These are phyloP conservation scores for Synergus japonicus DNA, from an alignment of 2,888 invertebrate species.

Conservation along the genomic window DNA sequence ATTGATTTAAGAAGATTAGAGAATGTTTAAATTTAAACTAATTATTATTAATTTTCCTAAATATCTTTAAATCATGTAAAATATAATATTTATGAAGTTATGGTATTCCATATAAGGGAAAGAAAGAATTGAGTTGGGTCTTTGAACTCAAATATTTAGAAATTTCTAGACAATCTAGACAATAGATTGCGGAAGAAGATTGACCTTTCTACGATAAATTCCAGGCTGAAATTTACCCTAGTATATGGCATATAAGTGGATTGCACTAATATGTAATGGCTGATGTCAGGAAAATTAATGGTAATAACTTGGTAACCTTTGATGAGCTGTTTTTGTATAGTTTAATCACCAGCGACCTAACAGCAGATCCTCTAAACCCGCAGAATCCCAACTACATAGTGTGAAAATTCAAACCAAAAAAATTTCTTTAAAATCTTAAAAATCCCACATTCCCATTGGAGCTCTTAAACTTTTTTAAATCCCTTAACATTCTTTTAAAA, in stretches of 20 bases:
- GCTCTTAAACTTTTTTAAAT: too few relatives aligned
- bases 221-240: neutral
- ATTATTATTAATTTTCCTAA: neutral
- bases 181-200: constrained; percentile 20
- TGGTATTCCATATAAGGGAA: neutral
- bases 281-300: constrained; percentile 27
- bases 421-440: too few relatives aligned
- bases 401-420: too few relatives aligned
- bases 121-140: neutral
- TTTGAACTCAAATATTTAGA: neutral
- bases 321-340: neutral
- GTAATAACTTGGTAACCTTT: constrained; percentile 28
- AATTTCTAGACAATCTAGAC: constrained; percentile 9
- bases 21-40: neutral
- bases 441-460: too few relatives aligned
- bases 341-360: neutral
- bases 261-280: constrained; percentile 16
- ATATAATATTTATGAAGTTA: neutral
- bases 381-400: too few relatives aligned
- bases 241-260: constrained; percentile 1
- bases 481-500: too few relatives aligned
- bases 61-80: neutral
- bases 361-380: too few relatives aligned
- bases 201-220: constrained; percentile 26
- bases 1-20: neutral